These are phyloP conservation scores for Setophaga kirtlandii DNA, from an alignment of 2,113 vertebrate species.

Conservation along the genomic window DNA sequence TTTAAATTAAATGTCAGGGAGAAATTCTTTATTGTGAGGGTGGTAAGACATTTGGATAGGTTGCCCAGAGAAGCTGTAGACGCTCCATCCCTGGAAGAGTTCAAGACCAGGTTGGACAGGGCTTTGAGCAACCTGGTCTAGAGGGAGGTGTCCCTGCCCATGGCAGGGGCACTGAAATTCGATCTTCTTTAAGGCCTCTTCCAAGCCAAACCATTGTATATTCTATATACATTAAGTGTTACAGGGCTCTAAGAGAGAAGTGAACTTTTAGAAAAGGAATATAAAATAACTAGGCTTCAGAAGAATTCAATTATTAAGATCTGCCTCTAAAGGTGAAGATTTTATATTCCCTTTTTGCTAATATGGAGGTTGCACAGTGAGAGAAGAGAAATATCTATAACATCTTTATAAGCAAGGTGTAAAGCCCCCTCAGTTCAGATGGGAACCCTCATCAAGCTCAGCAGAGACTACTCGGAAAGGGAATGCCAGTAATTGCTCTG, in stretches of 20 bases:
- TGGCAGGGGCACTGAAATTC: background rate
- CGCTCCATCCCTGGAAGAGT: background rate
- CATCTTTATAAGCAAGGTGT: background rate
- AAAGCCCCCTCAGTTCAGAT: background rate
- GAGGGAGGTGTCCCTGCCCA: background rate
- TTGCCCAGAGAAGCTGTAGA: background rate
- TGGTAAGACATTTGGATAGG: background rate
- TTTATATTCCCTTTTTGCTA: background rate
- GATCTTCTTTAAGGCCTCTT: background rate
- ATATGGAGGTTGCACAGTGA: background rate
- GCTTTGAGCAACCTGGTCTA: background rate
- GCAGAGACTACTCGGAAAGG: background rate
- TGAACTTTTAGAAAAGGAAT: background rate
- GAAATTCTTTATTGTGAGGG: background rate
- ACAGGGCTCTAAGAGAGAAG: background rate
- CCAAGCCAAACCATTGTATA: background rate
- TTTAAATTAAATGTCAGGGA: background rate
- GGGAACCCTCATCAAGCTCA: background rate
- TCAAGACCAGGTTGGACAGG: accelerated
- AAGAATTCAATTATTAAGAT: background rate
- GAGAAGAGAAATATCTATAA: background rate
- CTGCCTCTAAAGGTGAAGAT: background rate
- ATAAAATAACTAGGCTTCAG: background rate
- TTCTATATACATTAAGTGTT: background rate
- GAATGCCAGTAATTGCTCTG: background rate